Conservation (phyloP, 1,140 invertebrate species). For the Mesaphorura yosii region DNA sequence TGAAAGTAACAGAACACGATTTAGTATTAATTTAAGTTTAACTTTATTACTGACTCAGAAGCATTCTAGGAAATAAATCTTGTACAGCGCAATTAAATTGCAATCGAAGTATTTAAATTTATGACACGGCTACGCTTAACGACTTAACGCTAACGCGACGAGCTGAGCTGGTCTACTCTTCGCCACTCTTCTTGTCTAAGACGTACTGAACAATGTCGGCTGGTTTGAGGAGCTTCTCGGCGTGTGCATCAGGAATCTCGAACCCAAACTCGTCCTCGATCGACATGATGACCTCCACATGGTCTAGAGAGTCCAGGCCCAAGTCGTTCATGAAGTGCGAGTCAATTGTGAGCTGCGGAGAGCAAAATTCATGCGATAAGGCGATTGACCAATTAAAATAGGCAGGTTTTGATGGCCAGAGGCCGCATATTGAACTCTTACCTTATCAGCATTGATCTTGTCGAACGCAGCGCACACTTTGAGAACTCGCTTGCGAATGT, state of each 20-base stretch:
- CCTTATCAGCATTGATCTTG: slow-evolving; percentile 69
- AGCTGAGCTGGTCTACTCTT: no score
- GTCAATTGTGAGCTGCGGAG: slow-evolving; percentile 66
- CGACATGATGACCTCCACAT: slow-evolving; percentile 98
- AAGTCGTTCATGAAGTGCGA: slow-evolving; percentile 96
- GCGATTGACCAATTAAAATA: neutral
- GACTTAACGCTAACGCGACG: no score
- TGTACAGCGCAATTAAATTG: no score
- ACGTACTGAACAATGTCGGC: slow-evolving; percentile 87
- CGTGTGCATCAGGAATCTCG: slow-evolving; percentile 95
- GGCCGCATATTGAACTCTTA: no score
- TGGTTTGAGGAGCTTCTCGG: slow-evolving; percentile 81
- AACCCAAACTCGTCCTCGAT: slow-evolving; percentile 99
- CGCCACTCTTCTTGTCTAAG: slow-evolving; percentile 83
- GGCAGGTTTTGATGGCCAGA: neutral
- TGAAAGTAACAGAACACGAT: no score
- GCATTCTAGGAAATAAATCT: no score
- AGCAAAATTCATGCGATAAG: no score
- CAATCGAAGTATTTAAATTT: no score
- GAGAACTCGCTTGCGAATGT: slow-evolving; percentile 59
- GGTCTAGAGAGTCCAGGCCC: slow-evolving; percentile 92
- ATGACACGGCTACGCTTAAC: no score
- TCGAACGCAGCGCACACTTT: slow-evolving; percentile 66
- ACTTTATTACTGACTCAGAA: no score
- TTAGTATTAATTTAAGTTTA: no score